Base-by-base conservation (phyloP, 2,113 vertebrate genomes). In the Muntiacus muntjak region DNA sequence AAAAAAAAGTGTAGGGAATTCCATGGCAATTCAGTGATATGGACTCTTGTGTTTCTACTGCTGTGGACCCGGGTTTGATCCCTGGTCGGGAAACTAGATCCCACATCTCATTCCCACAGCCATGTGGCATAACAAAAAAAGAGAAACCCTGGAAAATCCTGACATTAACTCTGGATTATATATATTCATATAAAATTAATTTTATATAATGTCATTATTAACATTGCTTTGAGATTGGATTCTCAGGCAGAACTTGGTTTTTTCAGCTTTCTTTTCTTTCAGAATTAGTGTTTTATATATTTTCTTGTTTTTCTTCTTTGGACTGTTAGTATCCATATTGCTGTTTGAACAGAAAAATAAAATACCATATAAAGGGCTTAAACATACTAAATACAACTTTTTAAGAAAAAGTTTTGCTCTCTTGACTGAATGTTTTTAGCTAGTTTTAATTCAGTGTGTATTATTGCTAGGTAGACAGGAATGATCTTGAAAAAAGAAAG, bases 401-500 rank as follows among this genome's bases (percentile, higher is more conserved):
- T 98, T n/a, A 92, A 40, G 47, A 91, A 84, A 67, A 33, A 96
- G 50, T 40, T 52, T 30, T 93, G 33, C 6, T 89, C 30, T 97
- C 64, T 96, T 96, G 87, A 64, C 55, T 97, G 96, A 97, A 87
- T 0, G 2, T 97, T 23, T 97, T 94, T 90, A 88, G 7, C 54
- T 36, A 91, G 33, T 96, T 95, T 95, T 90, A 62, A 96, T 52
- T 98, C 62, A 82, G 4, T 4, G 1, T 67, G 15, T 47, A 47
- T 91, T 95, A 26, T 96, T 98, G 50, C 25, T 89, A 79, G 40
- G 43, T 91, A 83, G 94, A 94, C 45, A 16, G 94, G 90, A 97
- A 92, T 83, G 64, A 90, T 95, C 93, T 40, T 28, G 95, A 97
- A 96, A 89, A 96, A 85, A 94, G 84, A 97, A 96, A 94, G 87